Conservation (phyloP, 2,888 invertebrate species). For the Coelopa pilipes region DNA sequence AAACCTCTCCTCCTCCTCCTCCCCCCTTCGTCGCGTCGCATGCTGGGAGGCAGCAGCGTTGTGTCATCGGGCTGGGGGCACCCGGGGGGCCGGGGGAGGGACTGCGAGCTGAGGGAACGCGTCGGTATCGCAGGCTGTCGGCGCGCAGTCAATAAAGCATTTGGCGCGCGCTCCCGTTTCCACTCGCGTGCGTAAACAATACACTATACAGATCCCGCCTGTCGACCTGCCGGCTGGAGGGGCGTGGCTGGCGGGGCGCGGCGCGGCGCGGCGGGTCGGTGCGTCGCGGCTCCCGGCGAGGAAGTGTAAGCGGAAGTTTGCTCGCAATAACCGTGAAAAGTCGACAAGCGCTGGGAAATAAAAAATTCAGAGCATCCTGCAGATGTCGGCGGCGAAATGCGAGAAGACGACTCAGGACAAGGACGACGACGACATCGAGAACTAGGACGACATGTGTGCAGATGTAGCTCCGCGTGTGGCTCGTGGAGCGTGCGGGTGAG, state of each 20-base stretch:
- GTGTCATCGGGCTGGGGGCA: neutral
- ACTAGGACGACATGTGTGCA: neutral
- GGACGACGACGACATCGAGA: neutral
- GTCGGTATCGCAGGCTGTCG: neutral
- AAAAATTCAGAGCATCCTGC: constrained; percentile 36
- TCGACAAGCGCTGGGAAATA: constrained; percentile 35
- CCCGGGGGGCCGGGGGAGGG: neutral
- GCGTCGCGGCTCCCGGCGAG: neutral
- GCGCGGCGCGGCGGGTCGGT: neutral
- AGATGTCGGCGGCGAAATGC: neutral
- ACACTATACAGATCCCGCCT: neutral
- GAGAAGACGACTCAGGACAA: neutral
- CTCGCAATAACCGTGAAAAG: constrained; percentile 35
- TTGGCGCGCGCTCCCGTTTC: constrained; percentile 28
- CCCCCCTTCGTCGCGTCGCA: no score
- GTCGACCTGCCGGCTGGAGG: no score
- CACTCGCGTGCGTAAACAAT: constrained; percentile 34
- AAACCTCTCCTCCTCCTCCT: no score
- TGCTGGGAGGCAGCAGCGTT: constrained; percentile 6
- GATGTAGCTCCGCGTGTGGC: neutral
- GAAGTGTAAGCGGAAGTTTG: constrained; percentile 8
- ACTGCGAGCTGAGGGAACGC: constrained; percentile 4
- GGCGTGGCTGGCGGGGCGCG: no score
- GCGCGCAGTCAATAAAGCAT: constrained; percentile 33
- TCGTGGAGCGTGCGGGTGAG: neutral